phyloP scores from a whole-genome alignment of 2,113 vertebrate species.

The Psammodynastes pulverulentus region DNA sequence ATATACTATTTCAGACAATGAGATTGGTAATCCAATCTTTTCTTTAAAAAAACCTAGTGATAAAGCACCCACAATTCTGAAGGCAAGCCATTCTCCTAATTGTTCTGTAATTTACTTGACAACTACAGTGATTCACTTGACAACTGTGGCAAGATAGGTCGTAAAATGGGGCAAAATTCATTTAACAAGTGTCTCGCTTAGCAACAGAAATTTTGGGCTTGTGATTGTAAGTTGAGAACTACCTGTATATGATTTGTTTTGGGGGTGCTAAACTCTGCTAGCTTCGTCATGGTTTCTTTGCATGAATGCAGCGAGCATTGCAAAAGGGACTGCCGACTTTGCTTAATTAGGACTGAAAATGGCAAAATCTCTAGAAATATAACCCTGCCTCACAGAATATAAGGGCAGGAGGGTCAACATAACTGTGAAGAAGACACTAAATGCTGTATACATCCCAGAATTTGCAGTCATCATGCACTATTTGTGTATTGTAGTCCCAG shows the following conservation, averaged over 20 bases:
- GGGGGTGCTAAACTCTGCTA: not conserved
- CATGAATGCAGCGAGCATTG: not conserved
- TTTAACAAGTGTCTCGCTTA: not conserved
- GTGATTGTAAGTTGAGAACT: not conserved
- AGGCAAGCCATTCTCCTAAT: not conserved
- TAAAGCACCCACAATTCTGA: too few relatives aligned
- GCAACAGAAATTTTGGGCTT: not conserved
- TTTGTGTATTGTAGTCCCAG: not conserved
- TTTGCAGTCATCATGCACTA: not conserved
- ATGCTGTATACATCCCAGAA: not conserved
- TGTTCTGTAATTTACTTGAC: not conserved
- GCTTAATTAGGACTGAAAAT: not conserved
- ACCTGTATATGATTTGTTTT: not conserved
- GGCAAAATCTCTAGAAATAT: not conserved
- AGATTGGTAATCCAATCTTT: too few relatives aligned
- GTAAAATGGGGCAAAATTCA: not conserved
- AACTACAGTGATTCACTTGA: not conserved
- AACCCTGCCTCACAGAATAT: not conserved
- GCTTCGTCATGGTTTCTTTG: not conserved
- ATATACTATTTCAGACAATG: too few relatives aligned
- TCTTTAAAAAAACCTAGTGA: too few relatives aligned
- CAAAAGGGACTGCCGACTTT: not conserved
- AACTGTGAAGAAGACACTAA: not conserved
- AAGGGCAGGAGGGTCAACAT: not conserved
- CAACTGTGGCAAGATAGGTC: not conserved